Evolutionary conservation across 2,888 invertebrate species (phyloP), one percentile per base, ranked within the genome.

Genomic region (Amphiduros pacificus): DNA sequence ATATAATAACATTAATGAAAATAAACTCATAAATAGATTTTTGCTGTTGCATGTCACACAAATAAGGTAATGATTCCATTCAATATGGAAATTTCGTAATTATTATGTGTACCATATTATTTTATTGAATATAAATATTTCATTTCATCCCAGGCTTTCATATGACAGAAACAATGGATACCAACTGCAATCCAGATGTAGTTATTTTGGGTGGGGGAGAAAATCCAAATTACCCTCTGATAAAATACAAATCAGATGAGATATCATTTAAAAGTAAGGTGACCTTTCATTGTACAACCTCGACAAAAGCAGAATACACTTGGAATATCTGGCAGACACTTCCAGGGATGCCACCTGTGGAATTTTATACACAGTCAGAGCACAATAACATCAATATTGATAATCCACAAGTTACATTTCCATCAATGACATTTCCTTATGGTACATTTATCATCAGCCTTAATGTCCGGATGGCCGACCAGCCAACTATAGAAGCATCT

Each of bases 181-280:
- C n/a, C n/a, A n/a, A n/a, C n/a, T n/a, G n/a, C n/a, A n/a, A 55
- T 24, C 55, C 55, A 2, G 41, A 41, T n/a, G 55, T 55, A 5
- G 27, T 41, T 24, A 41, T 55, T 26, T 31, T 55, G 5, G 55
- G 55, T 1, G 55, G 28, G 17, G 55, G 55, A 9, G 9, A 41
- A 22, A 55, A 55, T 27, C 55, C 55, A 1, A 26, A 28, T 27
- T n/a, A 41, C 17, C 55, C 55, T 4, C 17, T 55, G 20, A 28
- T 6, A n/a, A 17, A 14, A 1, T 22, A 41, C 11, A 36, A 41
- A n/a, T 32, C 32, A 14, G 5, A 55, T 9, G 36, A 41, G 55
- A 20, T 55, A 11, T 41, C 24, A 9, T 27, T 55, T 6, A 17
- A 55, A 20, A 36, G 40, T 6, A 55, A 40, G 24, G 55, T 55